Evolutionary conservation across 2,113 vertebrate species (phyloP), one percentile per base, ranked within the genome.

Genomic region (Gambusia affinis): DNA sequence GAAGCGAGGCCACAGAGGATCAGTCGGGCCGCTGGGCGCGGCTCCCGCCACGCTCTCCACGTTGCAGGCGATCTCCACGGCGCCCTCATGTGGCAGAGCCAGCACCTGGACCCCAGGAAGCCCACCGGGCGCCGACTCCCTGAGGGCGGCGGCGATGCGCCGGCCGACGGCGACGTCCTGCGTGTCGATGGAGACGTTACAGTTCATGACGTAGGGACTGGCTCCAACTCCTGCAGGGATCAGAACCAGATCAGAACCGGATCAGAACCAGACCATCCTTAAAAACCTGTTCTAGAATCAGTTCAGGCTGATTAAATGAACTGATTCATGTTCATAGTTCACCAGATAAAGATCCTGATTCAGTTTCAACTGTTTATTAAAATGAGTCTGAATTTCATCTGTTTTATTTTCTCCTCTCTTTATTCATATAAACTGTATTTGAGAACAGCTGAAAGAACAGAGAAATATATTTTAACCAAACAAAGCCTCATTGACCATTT

Each of bases 151-250:
- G 39, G 94, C 88, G 0, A 93, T 90, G 54, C 77, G 69, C 73
- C 85, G 93, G 44, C 92, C 94, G 6, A 85, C 0, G 29, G 74
- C 19, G 57, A 95, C 0, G 69, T 95, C 94, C 77, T 87, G 87
- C 17, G 93, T 94, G 81, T 94, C 87, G 63, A 94, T 86, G 0
- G 95, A 95, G 68, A 96, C 86, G 3, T 88, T 95, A 85, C 94
- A 96, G 85, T 94, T 96, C 93, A 93, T 95, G 68, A 95, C 93
- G 10, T 93, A 95, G 0, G 86, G 93, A 66, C 92, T 87, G 54
- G 91, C 88, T 8, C 95, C 94, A 0, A 94, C 81, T 67, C 94
- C 93, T 96, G 68, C 19, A 90, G 27, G 61, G 14, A 7, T 0
- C 67, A 64, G 22, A 47, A 15, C 7, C 35, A 37, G 35, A 37